Conservation (phyloP, 2,113 vertebrate species). For the Phrynosoma platyrhinos region DNA sequence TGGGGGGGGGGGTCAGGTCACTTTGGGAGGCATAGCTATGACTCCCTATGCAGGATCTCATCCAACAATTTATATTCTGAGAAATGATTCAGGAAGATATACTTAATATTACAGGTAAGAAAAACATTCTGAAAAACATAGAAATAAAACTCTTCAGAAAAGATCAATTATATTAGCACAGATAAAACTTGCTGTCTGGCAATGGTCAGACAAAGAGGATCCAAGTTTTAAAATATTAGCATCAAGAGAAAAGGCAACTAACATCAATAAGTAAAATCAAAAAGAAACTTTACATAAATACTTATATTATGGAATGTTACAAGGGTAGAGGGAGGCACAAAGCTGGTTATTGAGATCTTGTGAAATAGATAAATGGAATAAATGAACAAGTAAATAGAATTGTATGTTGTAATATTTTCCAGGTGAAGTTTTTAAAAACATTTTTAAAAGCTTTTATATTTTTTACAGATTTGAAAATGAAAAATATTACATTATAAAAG, state of each 20-base stretch:
- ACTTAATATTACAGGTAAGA: slow-evolving; percentile 37
- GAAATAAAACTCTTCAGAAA: slow-evolving; percentile 35
- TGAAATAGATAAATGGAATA: not conserved
- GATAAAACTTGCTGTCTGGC: slow-evolving; percentile 47
- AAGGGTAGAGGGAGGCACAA: not conserved
- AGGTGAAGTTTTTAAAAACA: not conserved
- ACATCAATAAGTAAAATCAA: slow-evolving; percentile 7
- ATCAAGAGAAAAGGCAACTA: slow-evolving; percentile 29
- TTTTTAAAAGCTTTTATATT: too few relatives aligned
- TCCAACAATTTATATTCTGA: not conserved
- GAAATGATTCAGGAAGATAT: slow-evolving; percentile 31
- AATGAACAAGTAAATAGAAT: not conserved
- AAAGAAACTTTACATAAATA: slow-evolving; percentile 21
- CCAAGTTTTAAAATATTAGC: slow-evolving; percentile 37
- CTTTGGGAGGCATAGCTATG: too few relatives aligned
- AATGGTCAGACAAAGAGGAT: slow-evolving; percentile 10
- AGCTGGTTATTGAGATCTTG: not conserved
- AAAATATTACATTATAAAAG: too few relatives aligned
- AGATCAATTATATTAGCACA: slow-evolving; percentile 30
- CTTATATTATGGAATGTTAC: not conserved
- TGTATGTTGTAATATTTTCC: not conserved
- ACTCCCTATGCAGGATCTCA: too few relatives aligned
- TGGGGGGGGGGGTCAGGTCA: too few relatives aligned
- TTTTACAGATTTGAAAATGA: too few relatives aligned
- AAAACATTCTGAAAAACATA: slow-evolving; percentile 33